phyloP scores from a whole-genome alignment of 2,888 invertebrate species.

The Endotricha flammealis region DNA sequence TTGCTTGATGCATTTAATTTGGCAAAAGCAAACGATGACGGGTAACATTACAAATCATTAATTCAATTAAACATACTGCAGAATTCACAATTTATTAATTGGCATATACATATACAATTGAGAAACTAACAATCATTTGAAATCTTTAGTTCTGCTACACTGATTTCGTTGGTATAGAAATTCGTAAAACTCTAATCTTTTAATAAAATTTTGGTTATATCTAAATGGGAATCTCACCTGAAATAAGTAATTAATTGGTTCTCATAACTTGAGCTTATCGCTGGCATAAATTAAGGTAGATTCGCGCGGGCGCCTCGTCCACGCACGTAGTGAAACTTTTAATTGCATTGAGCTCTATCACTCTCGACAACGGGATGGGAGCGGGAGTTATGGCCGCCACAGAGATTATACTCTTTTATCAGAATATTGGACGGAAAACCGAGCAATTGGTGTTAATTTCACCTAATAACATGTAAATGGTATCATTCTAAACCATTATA shows the following conservation, averaged over 20 bases:
- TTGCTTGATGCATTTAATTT: conserved; percentile 63
- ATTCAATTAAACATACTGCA: conserved; percentile 26
- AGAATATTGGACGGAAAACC: background rate
- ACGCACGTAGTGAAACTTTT: conserved; percentile 77
- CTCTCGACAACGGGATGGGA: conserved; percentile 68
- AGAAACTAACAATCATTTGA: conserved; percentile 6
- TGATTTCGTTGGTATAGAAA: conserved; percentile 8
- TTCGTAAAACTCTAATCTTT: conserved; percentile 18
- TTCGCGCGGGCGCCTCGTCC: conserved; percentile 60
- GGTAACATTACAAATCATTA: conserved; percentile 48
- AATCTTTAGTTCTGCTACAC: background rate
- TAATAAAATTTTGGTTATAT: conserved; percentile 32
- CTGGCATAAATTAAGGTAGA: conserved; percentile 72
- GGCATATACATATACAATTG: too few relatives aligned
- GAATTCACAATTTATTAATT: conserved; percentile 11
- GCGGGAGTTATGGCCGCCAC: conserved; percentile 62
- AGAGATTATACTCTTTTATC: conserved; percentile 38
- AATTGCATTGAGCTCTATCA: conserved; percentile 76
- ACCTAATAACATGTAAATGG: too few relatives aligned
- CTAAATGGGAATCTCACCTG: conserved; percentile 52
- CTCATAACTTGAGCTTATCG: conserved; percentile 70
- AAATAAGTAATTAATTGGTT: conserved; percentile 74
- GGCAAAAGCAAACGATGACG: conserved; percentile 51
- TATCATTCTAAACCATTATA: too few relatives aligned
- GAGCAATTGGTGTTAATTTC: background rate